Percentiles rank a stretch among this genome's conserved stretches.
Conservation (phyloP, 2,797 vertebrate genomes). For the Apogon talboti region DNA sequence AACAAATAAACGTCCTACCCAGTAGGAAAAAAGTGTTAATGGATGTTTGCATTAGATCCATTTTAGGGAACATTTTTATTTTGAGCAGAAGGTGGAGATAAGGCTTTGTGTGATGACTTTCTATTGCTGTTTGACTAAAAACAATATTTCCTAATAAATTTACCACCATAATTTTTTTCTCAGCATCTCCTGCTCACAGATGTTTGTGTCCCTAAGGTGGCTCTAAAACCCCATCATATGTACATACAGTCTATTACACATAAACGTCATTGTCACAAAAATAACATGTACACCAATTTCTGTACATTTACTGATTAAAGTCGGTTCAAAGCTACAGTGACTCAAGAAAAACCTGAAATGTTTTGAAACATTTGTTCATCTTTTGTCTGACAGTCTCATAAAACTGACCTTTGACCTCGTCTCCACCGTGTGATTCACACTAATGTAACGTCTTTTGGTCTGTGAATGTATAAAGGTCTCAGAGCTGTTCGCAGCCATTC, state of each 20-base stretch:
- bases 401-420: constrained; percentile 10
- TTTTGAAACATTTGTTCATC: too few species aligned
- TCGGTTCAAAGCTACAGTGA: constrained; percentile 1
- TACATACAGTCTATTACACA: constrained; percentile 71
- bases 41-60: constrained; percentile 13
- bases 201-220: too few species aligned
- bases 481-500: neutral
- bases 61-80: too few species aligned
- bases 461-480: neutral
- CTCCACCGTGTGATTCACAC: neutral
- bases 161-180: too few species aligned
- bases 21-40: constrained; percentile 93
- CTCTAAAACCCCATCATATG: too few species aligned
- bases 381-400: too few species aligned
- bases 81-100: too few species aligned
- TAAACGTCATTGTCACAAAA: constrained; percentile 80
- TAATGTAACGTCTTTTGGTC: neutral
- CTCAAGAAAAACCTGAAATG: constrained; percentile 2
- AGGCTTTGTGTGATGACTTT: too few species aligned
- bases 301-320: neutral
- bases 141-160: too few species aligned
- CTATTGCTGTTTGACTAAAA: too few species aligned
- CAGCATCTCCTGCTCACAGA: too few species aligned
- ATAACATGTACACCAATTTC: constrained; percentile 71
- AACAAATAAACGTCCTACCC: constrained; percentile 92